Conservation (phyloP, 1,140 invertebrate genomes). For the Pentalonia nigronervosa region DNA sequence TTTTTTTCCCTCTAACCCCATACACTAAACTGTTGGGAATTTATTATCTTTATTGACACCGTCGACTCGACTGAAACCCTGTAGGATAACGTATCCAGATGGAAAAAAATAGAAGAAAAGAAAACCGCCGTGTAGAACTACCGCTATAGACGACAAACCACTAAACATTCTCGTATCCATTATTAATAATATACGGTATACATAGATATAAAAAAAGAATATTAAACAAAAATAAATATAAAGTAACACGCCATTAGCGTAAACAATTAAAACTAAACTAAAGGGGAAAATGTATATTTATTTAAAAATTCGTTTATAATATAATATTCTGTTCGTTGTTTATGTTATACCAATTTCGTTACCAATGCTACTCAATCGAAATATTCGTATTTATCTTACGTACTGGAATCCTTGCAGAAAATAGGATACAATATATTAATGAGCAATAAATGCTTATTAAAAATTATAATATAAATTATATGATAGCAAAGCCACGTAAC, state of each 20-base stretch:
- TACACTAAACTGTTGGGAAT: background rate
- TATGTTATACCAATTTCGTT: background rate
- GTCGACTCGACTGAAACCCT: background rate
- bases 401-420: background rate
- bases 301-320: constrained; percentile 5
- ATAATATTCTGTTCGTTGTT: background rate
- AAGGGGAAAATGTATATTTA: background rate
- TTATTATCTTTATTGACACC: constrained; percentile 49
- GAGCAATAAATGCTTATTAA: background rate
- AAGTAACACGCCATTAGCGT: background rate
- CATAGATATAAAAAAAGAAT: constrained; percentile 17
- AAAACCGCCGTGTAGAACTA: background rate
- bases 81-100: background rate
- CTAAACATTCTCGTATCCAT: background rate
- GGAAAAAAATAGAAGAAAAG: background rate
- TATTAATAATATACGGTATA: background rate
- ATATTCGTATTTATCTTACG: background rate
- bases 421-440: background rate
- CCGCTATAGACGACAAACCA: background rate
- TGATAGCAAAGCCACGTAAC: background rate
- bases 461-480: background rate
- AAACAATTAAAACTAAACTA: background rate
- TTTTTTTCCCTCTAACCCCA: too few relatives aligned
- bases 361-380: background rate
- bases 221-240: constrained; percentile 1